Base-by-base conservation (phyloP, 1,140 invertebrate genomes). In the Littorina saxatilis region DNA sequence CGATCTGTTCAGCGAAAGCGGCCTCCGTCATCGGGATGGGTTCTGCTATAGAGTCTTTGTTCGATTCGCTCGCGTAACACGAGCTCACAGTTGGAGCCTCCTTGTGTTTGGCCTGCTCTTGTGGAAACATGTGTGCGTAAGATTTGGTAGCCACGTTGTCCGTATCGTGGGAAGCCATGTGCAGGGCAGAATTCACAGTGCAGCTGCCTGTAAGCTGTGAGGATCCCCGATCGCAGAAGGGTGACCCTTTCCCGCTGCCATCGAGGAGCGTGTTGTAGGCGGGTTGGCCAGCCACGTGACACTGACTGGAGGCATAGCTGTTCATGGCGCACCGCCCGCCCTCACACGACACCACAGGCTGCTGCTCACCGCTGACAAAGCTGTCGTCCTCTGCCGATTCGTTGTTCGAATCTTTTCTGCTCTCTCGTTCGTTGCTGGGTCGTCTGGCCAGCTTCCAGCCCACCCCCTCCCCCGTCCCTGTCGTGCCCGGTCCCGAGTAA, bases 1-100 rank as follows among this genome's bases (percentile, higher is more conserved):
- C 70, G 32, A 73, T 73, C 70, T 73, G 70, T 20, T 73, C 70
- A 9, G 70, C 70, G 37, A 73, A 73, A 11, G 70, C 39, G 7
- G 70, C 70, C 27, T 73, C 70, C 23, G 39, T 73, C 43, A 73
- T 39, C 20, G 40, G 39, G 3, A 52, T 15, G 7, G 20, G 1
- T 1, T 39, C 20, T 32, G 32, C 43, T 17, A 68, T 13, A 32
- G 35, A 7, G 32, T 39, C 23, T 5, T 35, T 39, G 61, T 7
- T 13, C 27, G 2, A 15, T 4, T 32, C 9, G 20, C 13, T 3
- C 37, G 9, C 17, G 23, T 17, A 39, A 20, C 66, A 68, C 66
- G 29, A 39, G 13, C 35, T 37, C 9, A 37, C 35, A 0, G 66
- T 7, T 7, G 4, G 39, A 37, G 3, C 1, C 23, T 29, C 32